Percentiles rank a stretch among this genome's conserved stretches.
Evolutionary conservation across 2,113 vertebrate species (phyloP).

Genomic region (Fregetta grallaria): DNA sequence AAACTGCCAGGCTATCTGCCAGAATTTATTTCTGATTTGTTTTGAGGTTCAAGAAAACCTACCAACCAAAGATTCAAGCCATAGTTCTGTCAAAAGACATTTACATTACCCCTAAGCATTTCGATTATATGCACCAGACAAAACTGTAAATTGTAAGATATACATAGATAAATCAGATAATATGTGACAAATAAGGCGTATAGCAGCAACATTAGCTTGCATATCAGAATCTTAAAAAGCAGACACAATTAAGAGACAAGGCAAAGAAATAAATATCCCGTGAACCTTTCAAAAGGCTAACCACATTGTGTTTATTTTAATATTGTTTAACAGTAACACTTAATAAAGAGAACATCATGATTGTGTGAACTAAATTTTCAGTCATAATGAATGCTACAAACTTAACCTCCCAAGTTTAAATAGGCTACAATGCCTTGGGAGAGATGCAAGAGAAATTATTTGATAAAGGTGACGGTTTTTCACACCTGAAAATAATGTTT

Average conservation of each 20-base stretch:
- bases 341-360: slow-evolving; percentile 78
- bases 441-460: slow-evolving; percentile 83
- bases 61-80: slow-evolving; percentile 10
- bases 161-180: slow-evolving; percentile 43
- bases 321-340: slow-evolving; percentile 73
- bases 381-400: slow-evolving; percentile 86
- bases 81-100: slow-evolving; percentile 14
- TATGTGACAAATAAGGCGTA: background rate
- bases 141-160: slow-evolving; percentile 26
- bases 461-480: slow-evolving; percentile 93
- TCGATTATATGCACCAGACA: slow-evolving; percentile 13
- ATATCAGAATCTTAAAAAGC: slow-evolving; percentile 19
- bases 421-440: slow-evolving; percentile 82
- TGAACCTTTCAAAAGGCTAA: slow-evolving; percentile 70
- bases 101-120: slow-evolving; percentile 29
- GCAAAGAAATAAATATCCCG: slow-evolving; percentile 51
- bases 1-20: slow-evolving; percentile 25
- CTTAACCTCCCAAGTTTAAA: slow-evolving; percentile 91
- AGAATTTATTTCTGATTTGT: slow-evolving; percentile 51
- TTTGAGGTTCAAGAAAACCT: slow-evolving; percentile 15
- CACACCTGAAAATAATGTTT: slow-evolving; percentile 97
- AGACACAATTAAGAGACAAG: slow-evolving; percentile 70
- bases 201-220: background rate
- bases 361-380: slow-evolving; percentile 80
- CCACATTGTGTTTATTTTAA: slow-evolving; percentile 68